These are phyloP conservation scores for Carpatolechia fugitivella DNA, from an alignment of 2,888 invertebrate genomes.

Conservation along the genomic window DNA sequence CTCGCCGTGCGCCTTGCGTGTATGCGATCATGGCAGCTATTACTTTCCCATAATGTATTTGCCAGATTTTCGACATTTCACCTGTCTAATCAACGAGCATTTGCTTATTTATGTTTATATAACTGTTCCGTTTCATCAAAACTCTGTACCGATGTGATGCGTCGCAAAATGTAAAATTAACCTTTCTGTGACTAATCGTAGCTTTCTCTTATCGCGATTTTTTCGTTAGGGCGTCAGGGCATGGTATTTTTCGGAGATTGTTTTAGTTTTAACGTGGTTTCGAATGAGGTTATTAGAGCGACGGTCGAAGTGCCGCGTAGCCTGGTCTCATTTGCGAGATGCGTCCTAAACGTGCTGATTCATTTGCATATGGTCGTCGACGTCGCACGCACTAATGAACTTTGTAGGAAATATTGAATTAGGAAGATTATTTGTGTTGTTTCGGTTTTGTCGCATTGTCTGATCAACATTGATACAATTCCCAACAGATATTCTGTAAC, in stretches of 20 bases:
- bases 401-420: constrained; percentile 16
- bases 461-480: background rate
- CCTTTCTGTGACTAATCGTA: constrained; percentile 69
- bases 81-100: constrained; percentile 28
- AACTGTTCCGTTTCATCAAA: constrained; percentile 46
- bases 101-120: constrained; percentile 54
- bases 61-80: constrained; percentile 33
- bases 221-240: constrained; percentile 44
- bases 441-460: background rate
- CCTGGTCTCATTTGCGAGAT: constrained; percentile 61
- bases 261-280: constrained; percentile 39
- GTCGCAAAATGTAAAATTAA: constrained; percentile 64
- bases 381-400: constrained; percentile 30
- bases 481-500: background rate
- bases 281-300: constrained; percentile 75
- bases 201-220: constrained; percentile 73
- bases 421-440: background rate
- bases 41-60: constrained; percentile 62
- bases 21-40: constrained; percentile 78
- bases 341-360: constrained; percentile 73
- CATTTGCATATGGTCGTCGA: constrained; percentile 67
- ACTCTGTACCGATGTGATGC: constrained; percentile 46
- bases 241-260: constrained; percentile 39
- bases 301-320: constrained; percentile 73
- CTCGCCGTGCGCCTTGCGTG: constrained; percentile 76